Percentiles rank a stretch among this genome's conserved stretches.
These are phyloP conservation scores for Pelecanus crispus DNA, from an alignment of 2,113 vertebrate species.

Conservation along the genomic window DNA sequence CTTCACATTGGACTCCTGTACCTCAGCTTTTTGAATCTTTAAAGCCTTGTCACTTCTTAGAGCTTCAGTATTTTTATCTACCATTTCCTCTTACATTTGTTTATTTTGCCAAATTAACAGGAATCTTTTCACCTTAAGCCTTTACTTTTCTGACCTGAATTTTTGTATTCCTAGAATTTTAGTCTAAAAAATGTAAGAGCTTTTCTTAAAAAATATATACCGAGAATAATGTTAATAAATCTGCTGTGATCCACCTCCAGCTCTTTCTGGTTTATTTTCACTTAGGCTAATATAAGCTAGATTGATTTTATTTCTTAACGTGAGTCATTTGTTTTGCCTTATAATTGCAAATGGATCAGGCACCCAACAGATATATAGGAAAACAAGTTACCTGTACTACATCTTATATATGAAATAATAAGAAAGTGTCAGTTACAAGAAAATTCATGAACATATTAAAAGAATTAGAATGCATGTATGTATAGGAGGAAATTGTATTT, in stretches of 20 bases:
- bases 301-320: not conserved
- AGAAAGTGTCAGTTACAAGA: not conserved
- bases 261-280: not conserved
- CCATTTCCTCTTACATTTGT: not conserved
- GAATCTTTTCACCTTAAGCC: not conserved
- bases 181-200: not conserved
- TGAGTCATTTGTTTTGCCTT: not conserved
- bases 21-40: not conserved
- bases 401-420: not conserved
- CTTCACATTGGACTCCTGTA: not conserved
- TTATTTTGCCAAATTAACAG: not conserved
- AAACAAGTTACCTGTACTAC: not conserved
- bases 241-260: not conserved
- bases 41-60: not conserved
- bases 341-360: not conserved
- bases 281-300: not conserved
- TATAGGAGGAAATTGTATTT: not conserved
- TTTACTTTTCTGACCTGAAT: not conserved
- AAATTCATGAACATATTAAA: not conserved
- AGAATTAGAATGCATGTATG: not conserved
- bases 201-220: not conserved
- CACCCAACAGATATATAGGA: not conserved
- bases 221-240: not conserved
- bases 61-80: not conserved
- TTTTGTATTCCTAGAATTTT: not conserved